Evolutionary conservation across 2,113 vertebrate species (phyloP), one percentile per base, ranked within the genome.

Genomic region (Myrmecobius fasciatus): DNA sequence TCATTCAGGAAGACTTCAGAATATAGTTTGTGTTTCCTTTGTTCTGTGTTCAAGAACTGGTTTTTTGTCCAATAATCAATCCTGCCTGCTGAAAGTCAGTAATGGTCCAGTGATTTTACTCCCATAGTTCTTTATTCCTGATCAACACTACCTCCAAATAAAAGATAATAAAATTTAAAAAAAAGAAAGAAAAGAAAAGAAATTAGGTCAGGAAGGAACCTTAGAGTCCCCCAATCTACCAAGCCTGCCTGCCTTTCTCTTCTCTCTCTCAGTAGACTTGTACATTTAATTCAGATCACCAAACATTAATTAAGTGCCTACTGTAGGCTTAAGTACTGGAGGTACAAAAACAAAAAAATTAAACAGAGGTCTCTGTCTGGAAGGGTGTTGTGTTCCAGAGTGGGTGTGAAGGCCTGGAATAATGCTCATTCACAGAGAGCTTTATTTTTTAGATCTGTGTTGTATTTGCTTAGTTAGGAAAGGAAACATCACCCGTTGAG

Each of bases 1-100:
- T 94, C 91, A 56, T 75, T 52, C 46, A 49, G 93, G 95, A 56
- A 75, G 95, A 93, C 95, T 95, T 97, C 89, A 97, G 97, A 90
- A 20, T 51, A 51, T 51, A 51, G 49, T 92, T 95, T 88, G 49
- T n/a, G 47, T 8, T 94, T 97, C 14, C 24, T 97, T 91, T 90
- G 48, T 31, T 43, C 49, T 92, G 36, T 43, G n/a, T 43, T 83
- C 20, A 22, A 43, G n/a, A 43, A 43, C 67, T 43, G 17, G 14
- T 88, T 83, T 49, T 96, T 52, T 94, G 54, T 95, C 51, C 75
- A 92, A 91, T 46, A 96, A 92, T 92, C 51, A 53, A 92, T 96
- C 36, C n/a, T 97, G 54, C 49, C 93, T 91, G 90, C 0, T 93
- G 94, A 95, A 36, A 95, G 75, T 91, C 91, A 94, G 43, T 95